A percentile compares a stretch with the other conserved stretches of the same genome.
These are phyloP conservation scores for Ptychodera flava DNA, from an alignment of 35 echinoderm and acorn worm genomes.

Conservation along the genomic window DNA sequence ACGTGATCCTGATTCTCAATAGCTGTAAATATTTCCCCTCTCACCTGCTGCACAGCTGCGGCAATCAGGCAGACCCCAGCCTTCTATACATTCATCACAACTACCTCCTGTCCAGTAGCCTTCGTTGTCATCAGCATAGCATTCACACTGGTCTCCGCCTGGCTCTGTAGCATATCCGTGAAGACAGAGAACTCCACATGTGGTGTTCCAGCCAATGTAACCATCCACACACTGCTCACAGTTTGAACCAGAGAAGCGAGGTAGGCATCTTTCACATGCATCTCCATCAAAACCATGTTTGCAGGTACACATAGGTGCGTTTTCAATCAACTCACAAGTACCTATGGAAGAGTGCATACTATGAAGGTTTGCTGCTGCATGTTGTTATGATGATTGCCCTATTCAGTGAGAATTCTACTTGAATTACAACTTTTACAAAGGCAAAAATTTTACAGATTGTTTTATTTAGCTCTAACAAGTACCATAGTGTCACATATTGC, in stretches of 20 bases:
- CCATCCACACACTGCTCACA: conserved; percentile 47
- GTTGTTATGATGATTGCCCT: too few species aligned
- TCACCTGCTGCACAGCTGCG: conserved; percentile 46
- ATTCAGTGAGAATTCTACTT: too few species aligned
- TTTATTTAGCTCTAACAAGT: too few species aligned
- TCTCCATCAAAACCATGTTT: conserved; percentile 66
- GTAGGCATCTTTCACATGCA: conserved; percentile 55
- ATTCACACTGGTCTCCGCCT: conserved; percentile 65
- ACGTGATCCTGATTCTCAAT: too few species aligned
- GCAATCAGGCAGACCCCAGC: conserved; percentile 64
- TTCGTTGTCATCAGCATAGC: conserved; percentile 64
- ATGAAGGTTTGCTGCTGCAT: too few species aligned
- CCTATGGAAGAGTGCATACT: conserved; percentile 36
- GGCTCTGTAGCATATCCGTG: conserved; percentile 45
- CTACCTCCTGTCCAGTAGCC: conserved; percentile 74
- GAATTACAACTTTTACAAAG: too few species aligned
- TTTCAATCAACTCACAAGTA: conserved; percentile 46
- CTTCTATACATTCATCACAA: conserved; percentile 61
- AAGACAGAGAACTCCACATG: conserved; percentile 55
- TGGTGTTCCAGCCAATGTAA: conserved; percentile 81
- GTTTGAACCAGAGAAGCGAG: conserved; percentile 40
- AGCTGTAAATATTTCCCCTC: too few species aligned
- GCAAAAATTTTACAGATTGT: too few species aligned
- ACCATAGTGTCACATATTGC: too few species aligned
- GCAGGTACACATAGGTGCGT: conserved; percentile 61